These are phyloP conservation scores for Schlechtendalia chinensis DNA, from an alignment of 1,140 invertebrate species.

Conservation along the genomic window DNA sequence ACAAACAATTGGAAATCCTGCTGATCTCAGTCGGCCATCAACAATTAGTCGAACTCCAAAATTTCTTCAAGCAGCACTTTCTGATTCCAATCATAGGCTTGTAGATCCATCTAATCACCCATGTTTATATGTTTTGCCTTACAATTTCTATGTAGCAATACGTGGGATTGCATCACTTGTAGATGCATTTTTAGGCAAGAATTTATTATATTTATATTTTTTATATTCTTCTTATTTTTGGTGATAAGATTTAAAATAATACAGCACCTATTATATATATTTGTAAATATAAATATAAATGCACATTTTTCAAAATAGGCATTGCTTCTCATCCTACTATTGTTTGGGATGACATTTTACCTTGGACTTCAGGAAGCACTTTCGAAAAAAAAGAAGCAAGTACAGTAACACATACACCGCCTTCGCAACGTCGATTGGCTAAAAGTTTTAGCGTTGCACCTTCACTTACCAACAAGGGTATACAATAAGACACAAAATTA, in stretches of 20 bases:
- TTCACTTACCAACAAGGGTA: slow-evolving; percentile 65
- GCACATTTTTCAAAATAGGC: slow-evolving; percentile 44
- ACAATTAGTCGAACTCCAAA: slow-evolving; percentile 70
- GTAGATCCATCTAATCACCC: slow-evolving; percentile 86
- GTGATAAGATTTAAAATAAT: slow-evolving; percentile 6
- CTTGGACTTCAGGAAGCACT: slow-evolving; percentile 34
- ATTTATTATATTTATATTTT: slow-evolving; percentile 25
- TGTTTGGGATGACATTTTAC: slow-evolving; percentile 44
- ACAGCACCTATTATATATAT: slow-evolving; percentile 10
- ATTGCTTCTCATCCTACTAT: slow-evolving; percentile 43
- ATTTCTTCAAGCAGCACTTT: slow-evolving; percentile 68
- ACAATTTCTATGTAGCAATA: slow-evolving; percentile 91
- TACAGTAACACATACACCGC: slow-evolving; percentile 66
- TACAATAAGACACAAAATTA: slow-evolving; percentile 31
- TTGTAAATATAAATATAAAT: slow-evolving; percentile 46
- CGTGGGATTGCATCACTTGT: slow-evolving; percentile 88
- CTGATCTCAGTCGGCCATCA: slow-evolving; percentile 76
- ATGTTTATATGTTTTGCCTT: slow-evolving; percentile 79
- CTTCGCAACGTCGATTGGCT: slow-evolving; percentile 76
- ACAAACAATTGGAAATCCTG: slow-evolving; percentile 90
- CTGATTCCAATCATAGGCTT: slow-evolving; percentile 63
- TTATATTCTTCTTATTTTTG: slow-evolving; percentile 17
- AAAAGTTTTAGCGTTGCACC: slow-evolving; percentile 84
- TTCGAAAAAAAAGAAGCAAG: slow-evolving; percentile 39
- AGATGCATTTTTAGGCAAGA: slow-evolving; percentile 90